Base-by-base conservation (phyloP, 2,888 invertebrate genomes). In the Lypha dubia region DNA sequence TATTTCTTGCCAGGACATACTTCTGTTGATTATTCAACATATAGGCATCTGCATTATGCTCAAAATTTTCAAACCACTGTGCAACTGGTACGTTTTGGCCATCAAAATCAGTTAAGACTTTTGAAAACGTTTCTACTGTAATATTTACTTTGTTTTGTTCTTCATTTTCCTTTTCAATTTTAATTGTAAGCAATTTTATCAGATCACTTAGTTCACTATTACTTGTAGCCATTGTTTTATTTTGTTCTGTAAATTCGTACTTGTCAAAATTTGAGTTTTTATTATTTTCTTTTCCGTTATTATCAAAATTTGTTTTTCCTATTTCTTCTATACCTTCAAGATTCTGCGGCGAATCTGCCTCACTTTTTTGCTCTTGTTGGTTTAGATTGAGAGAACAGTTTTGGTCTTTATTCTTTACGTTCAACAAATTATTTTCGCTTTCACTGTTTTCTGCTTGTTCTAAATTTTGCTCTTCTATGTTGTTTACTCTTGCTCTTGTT, bases 201-300 rank as follows among this genome's bases (percentile, higher is more conserved):
- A n/a, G n/a, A n/a, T 28, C 49, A 49, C 20, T 49, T 49, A 49
- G 7, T 49, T 49, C 49, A 49, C 49, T 49, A 20, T 49, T 53
- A 24, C 13, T 53, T 24, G 51, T 53, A 24, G 51, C 51, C 51
- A 53, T 24, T 53, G 51, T 22, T 53, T 53, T n/a, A n/a, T n/a
- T 53, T 11, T 53, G 22, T 53, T 53, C 20, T 24, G 22, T 13
- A 53, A 24, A 53, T 24, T 53, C 24, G 24, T 24, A 53, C 22
- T 24, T 13, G 11, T 53, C 51, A 22, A 9, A 53, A 53, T 53
- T 53, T 24, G 9, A 13, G 24, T 11, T 53, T 13, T 53, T 53
- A 3, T 9, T 22, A 4, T 22, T 5, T 53, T 28, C 28, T 28
- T n/a, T n/a, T n/a, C n/a, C n/a, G n/a, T 28, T 28, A 28, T 28